Evolutionary conservation across 2,888 invertebrate species (phyloP).

Genomic region (Drosophila paranaensis): DNA sequence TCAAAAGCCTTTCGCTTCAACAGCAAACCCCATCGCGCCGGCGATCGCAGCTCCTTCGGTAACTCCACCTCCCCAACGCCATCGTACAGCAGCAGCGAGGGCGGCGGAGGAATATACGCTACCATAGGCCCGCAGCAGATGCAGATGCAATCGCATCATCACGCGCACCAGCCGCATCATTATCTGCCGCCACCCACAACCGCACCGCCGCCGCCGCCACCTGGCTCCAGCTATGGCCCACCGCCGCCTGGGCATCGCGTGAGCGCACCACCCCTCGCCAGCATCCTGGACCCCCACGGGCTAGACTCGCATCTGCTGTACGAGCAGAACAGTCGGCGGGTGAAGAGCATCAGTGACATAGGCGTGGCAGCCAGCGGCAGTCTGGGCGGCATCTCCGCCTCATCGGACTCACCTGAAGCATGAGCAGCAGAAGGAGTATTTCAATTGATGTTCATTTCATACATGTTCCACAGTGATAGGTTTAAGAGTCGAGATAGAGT

Average conservation of each 20-base stretch:
- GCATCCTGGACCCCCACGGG: constrained; percentile 60
- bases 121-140: constrained; percentile 80
- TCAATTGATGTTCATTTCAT: neutral
- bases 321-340: constrained; percentile 83
- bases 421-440: constrained; percentile 48
- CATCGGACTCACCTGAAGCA: constrained; percentile 78
- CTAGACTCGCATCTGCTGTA: constrained; percentile 80
- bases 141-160: constrained; percentile 54
- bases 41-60: constrained; percentile 84
- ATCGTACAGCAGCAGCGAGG: constrained; percentile 85
- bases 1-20: constrained; percentile 85
- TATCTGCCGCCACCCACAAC: constrained; percentile 83
- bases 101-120: constrained; percentile 84
- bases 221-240: constrained; percentile 67
- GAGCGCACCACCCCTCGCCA: constrained; percentile 83
- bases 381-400: constrained; percentile 72
- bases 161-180: constrained; percentile 59
- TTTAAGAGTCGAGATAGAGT: constrained; percentile 30
- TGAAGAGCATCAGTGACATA: constrained; percentile 85
- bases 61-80: constrained; percentile 85
- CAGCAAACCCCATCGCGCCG: constrained; percentile 82
- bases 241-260: constrained; percentile 83
- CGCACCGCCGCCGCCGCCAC: constrained; percentile 83
- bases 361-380: constrained; percentile 79
- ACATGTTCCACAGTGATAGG: constrained; percentile 47